phyloP scores from a whole-genome alignment of 2,113 vertebrate genomes.

The Caranx melampygus region DNA sequence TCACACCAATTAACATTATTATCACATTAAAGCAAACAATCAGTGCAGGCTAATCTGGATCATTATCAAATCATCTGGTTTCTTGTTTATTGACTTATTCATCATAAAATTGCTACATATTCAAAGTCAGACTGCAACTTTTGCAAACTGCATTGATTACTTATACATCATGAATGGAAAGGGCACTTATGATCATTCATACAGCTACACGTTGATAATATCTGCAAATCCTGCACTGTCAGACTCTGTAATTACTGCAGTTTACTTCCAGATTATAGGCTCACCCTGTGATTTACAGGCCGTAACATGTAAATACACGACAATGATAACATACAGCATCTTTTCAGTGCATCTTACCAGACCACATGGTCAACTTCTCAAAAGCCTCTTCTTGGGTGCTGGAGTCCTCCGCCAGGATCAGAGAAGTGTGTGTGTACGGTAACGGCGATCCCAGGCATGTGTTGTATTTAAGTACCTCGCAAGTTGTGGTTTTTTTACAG shows the following conservation, averaged over 20 bases:
- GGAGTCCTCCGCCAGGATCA: conserved; percentile 91
- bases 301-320: neutral
- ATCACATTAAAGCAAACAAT: conserved; percentile 10
- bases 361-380: conserved; percentile 93
- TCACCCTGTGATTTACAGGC: neutral
- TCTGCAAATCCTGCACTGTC: too few species aligned
- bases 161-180: too few species aligned
- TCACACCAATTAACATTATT: conserved; percentile 29
- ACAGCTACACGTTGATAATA: too few species aligned
- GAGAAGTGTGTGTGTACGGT: conserved; percentile 92
- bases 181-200: too few species aligned
- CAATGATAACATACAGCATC: neutral
- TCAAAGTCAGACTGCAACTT: neutral
- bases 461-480: conserved; percentile 88
- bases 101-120: conserved; percentile 8
- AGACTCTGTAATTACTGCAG: neutral
- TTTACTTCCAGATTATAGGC: neutral
- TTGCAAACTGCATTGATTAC: neutral
- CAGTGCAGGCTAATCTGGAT: neutral
- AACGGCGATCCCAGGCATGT: conserved; percentile 91
- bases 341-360: conserved; percentile 84
- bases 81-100: neutral
- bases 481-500: conserved; percentile 88
- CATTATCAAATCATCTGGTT: too few species aligned
- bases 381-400: conserved; percentile 90